A percentile compares a stretch with the other conserved stretches of the same genome.
Evolutionary conservation across 2,797 vertebrate genomes (phyloP).

Genomic region (Anas georgica): DNA sequence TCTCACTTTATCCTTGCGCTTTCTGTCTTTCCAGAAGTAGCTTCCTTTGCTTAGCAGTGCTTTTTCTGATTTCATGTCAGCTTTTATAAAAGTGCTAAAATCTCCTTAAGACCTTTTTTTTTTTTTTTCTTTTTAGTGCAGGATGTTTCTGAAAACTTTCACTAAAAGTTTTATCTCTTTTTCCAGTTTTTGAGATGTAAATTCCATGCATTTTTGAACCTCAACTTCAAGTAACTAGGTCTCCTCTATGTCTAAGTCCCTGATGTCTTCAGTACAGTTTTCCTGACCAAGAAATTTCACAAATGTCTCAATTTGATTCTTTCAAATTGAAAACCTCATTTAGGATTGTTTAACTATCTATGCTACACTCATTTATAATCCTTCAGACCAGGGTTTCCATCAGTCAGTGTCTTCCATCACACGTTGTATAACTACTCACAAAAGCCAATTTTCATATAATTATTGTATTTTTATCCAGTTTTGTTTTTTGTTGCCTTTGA

Average conservation of each 20-base stretch:
- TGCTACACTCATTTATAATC: background rate
- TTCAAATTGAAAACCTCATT: background rate
- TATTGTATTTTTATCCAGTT: background rate
- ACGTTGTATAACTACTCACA: background rate
- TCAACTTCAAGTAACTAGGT: background rate
- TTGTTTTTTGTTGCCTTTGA: background rate
- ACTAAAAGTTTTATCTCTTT: background rate
- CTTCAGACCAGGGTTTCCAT: background rate
- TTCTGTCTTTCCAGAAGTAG: background rate
- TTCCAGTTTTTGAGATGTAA: background rate
- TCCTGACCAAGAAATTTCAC: background rate
- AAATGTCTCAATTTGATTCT: background rate
- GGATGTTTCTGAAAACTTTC: background rate
- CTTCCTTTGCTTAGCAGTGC: background rate
- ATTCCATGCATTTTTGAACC: background rate
- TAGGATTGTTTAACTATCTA: background rate
- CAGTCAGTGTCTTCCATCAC: background rate
- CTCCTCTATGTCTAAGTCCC: background rate
- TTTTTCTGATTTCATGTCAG: background rate
- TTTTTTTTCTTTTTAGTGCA: background rate
- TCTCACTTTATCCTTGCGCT: background rate
- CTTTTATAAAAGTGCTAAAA: background rate
- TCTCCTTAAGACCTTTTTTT: background rate
- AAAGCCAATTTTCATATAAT: background rate
- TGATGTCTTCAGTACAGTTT: background rate